phyloP scores from a whole-genome alignment of 2,888 invertebrate species.

The Harpalus rufipes region DNA sequence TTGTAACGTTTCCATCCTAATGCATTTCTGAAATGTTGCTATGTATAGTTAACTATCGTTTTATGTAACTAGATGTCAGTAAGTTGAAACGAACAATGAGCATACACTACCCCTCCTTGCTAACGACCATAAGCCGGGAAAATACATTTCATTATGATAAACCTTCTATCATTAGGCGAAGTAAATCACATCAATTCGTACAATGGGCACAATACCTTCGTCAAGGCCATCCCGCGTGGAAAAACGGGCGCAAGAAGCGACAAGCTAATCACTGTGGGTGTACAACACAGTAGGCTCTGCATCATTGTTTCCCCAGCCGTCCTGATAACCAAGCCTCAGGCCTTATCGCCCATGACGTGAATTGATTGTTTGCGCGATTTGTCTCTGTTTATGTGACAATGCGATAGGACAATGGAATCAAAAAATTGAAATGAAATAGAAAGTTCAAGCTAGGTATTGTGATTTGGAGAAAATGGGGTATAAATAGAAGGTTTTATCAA shows the following conservation, averaged over 20 bases:
- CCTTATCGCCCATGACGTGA: conserved; percentile 52
- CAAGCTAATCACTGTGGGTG: conserved; percentile 37
- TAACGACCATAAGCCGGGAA: no score
- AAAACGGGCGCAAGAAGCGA: conserved; percentile 41
- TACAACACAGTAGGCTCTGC: conserved; percentile 28
- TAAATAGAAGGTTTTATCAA: no score
- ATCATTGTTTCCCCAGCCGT: conserved; percentile 31
- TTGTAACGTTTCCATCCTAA: no score
- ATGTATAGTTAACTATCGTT: no score
- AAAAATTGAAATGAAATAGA: conserved; percentile 44
- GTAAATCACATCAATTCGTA: conserved; percentile 41
- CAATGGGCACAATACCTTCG: conserved; percentile 26
- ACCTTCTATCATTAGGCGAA: conserved; percentile 4
- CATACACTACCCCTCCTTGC: no score
- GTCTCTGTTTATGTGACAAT: conserved; percentile 58
- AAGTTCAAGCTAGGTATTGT: not conserved
- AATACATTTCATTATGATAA: not conserved
- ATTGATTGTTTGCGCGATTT: conserved; percentile 61
- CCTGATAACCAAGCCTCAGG: conserved; percentile 33
- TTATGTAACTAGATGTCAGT: no score
- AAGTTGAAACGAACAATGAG: no score
- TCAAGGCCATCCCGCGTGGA: conserved; percentile 5
- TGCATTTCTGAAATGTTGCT: no score
- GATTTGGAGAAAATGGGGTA: no score
- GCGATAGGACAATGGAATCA: conserved; percentile 30